Conservation (phyloP, 1,140 invertebrate genomes). For the Theocolax elegans region DNA sequence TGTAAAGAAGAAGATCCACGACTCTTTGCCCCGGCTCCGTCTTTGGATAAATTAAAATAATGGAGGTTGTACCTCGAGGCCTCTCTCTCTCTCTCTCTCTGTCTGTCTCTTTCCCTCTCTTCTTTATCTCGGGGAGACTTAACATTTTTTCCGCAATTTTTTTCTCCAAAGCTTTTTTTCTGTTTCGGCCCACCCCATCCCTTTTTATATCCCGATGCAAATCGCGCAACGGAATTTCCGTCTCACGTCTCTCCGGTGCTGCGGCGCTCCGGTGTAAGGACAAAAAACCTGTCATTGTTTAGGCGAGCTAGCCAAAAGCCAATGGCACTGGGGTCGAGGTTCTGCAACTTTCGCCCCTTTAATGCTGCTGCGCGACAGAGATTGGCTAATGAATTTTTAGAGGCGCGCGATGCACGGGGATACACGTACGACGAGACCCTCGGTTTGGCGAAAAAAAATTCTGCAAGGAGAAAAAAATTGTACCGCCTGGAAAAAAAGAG, state of each 20-base stretch:
- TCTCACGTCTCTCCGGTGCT: too few species aligned
- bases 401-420: not conserved
- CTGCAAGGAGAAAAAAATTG: slow-evolving; percentile 6
- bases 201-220: slow-evolving; percentile 41
- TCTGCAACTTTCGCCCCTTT: slow-evolving; percentile 28
- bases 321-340: slow-evolving; percentile 18
- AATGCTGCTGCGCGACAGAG: not conserved
- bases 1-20: slow-evolving; percentile 34
- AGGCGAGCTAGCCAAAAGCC: slow-evolving; percentile 36
- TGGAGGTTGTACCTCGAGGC: not conserved
- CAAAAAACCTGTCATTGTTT: slow-evolving; percentile 43
- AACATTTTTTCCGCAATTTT: slow-evolving; percentile 37
- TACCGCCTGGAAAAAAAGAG: not conserved
- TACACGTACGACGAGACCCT: not conserved
- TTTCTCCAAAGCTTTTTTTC: slow-evolving; percentile 33
- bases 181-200: not conserved
- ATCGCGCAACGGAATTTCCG: slow-evolving; percentile 43
- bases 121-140: not conserved
- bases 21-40: not conserved
- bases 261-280: slow-evolving; percentile 1
- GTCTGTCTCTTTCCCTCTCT: not conserved
- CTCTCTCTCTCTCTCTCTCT: not conserved
- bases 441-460: not conserved
- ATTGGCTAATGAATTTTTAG: slow-evolving; percentile 34
- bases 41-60: slow-evolving; percentile 41